Percentiles rank a stretch among this genome's conserved stretches.
Conservation (phyloP, 2,888 invertebrate species). For the Lampropteryx suffumata region DNA sequence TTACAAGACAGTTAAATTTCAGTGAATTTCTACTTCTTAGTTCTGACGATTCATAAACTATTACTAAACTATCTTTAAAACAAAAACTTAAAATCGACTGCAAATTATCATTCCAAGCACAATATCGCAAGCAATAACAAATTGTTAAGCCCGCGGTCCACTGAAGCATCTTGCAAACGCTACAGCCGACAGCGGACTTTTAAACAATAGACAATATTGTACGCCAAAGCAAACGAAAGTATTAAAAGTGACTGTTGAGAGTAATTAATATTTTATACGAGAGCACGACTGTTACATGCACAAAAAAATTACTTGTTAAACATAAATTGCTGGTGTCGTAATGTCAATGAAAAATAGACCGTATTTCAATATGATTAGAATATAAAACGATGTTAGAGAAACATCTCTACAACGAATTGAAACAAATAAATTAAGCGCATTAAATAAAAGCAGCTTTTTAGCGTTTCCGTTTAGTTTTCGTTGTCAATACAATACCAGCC, state of each 20-base stretch:
- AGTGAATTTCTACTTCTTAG: too few relatives aligned
- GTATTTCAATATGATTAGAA: not conserved
- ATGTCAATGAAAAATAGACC: constrained; percentile 11
- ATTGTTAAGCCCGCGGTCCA: constrained; percentile 8
- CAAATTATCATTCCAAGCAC: constrained; percentile 20
- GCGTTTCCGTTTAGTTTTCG: constrained; percentile 1
- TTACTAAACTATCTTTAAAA: too few relatives aligned
- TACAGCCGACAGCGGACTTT: not conserved
- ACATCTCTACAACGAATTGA: not conserved
- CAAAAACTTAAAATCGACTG: constrained; percentile 6
- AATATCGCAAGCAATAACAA: constrained; percentile 26
- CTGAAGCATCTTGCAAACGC: not conserved
- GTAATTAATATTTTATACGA: constrained; percentile 34
- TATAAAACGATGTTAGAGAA: not conserved
- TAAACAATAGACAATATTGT: constrained; percentile 33
- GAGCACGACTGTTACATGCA: constrained; percentile 36
- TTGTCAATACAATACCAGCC: constrained; percentile 18
- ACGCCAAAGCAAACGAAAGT: constrained; percentile 72
- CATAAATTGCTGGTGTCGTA: constrained; percentile 15
- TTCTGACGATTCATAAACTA: too few relatives aligned
- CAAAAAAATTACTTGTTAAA: constrained; percentile 17
- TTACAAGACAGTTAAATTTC: too few relatives aligned
- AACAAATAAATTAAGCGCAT: too few relatives aligned
- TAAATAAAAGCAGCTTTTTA: too few relatives aligned
- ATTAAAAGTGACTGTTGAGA: constrained; percentile 56